phyloP scores from a whole-genome alignment of 2,797 vertebrate genomes.

The Silurus aristotelis region DNA sequence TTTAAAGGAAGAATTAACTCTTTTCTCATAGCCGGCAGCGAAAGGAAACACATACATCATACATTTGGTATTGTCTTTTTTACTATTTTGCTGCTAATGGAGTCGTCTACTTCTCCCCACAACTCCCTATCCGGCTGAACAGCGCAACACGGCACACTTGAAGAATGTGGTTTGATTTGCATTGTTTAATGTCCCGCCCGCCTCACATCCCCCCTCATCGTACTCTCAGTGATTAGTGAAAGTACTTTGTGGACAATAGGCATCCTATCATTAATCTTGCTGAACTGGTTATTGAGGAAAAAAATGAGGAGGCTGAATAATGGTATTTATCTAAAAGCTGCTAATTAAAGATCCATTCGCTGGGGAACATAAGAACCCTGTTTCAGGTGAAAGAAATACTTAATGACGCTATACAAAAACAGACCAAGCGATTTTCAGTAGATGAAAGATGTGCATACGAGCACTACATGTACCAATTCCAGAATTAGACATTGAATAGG shows the following conservation, averaged over 20 bases:
- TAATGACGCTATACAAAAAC: slow-evolving; percentile 43
- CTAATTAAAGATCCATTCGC: slow-evolving; percentile 75
- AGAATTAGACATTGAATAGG: slow-evolving; percentile 6
- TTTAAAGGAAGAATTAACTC: slow-evolving; percentile 58
- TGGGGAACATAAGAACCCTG: slow-evolving; percentile 65
- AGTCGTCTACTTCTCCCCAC: slow-evolving; percentile 47
- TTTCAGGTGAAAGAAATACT: slow-evolving; percentile 56
- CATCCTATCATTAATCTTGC: slow-evolving; percentile 77
- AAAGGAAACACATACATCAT: slow-evolving; percentile 53
- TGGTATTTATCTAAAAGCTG: slow-evolving; percentile 71
- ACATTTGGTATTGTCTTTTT: slow-evolving; percentile 45
- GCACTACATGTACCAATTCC: slow-evolving; percentile 32
- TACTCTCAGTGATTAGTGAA: slow-evolving; percentile 79
- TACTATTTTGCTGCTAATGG: slow-evolving; percentile 53
- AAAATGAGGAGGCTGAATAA: slow-evolving; percentile 63
- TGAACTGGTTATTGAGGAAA: slow-evolving; percentile 74
- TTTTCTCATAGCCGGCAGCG: slow-evolving; percentile 53
- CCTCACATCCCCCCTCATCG: slow-evolving; percentile 43
- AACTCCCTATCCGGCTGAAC: slow-evolving; percentile 46
- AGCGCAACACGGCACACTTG: slow-evolving; percentile 61
- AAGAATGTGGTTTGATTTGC: slow-evolving; percentile 79
- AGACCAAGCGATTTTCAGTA: slow-evolving; percentile 18
- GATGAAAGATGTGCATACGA: slow-evolving; percentile 28
- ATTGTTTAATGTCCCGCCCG: slow-evolving; percentile 75
- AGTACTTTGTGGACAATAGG: slow-evolving; percentile 73